Base-by-base conservation (phyloP, 1,140 invertebrate genomes). In the Apis cerana region DNA sequence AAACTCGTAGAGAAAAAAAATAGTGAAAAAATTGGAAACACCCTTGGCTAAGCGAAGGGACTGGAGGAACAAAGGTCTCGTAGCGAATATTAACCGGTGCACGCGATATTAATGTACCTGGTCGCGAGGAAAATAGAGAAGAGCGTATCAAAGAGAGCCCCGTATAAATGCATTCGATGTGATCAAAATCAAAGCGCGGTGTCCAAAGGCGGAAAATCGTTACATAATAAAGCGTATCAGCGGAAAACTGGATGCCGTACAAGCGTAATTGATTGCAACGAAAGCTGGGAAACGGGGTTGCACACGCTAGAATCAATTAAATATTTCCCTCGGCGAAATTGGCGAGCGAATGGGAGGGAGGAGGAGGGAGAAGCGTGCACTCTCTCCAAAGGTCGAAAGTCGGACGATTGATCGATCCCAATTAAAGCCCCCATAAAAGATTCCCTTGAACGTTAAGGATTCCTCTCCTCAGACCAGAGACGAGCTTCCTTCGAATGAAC, bases 221-320 rank as follows among this genome's bases (percentile, higher is more conserved):
- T 43, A 54, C 3, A 56, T 65, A 67, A 52, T 67, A 59, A 33
- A 50, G n/a, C 52, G 54, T 50, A 67, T 67, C 33, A 17, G 17
- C 19, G 61, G 13, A 23, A 33, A 48, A 65, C 15, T 23, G 43
- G 43, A 68, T 48, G 12, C 15, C 50, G 70, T 59, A 48, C 52
- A 56, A 75, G 59, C 27, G 72, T 76, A 76, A 81, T 76, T 81
- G 64, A 81, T 52, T 68, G 62, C 61, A 75, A 67, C 71, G 79
- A 81, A 76, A 68, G 70, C 70, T 15, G 78, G 64, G 21, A 75
- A 81, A 75, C 62, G 59, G 43, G 9, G 72, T 23, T n/a, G 50
- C 13, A 21, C 19, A 11, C 68, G n/a, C 7, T 11, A 23, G 64
- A 68, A 68, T 62, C 80, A 76, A 81, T 81, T 76, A 81, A 81